Percentiles rank a stretch among this genome's conserved stretches.
Conservation (phyloP, 2,113 vertebrate species). For the Montifringilla adamsi region DNA sequence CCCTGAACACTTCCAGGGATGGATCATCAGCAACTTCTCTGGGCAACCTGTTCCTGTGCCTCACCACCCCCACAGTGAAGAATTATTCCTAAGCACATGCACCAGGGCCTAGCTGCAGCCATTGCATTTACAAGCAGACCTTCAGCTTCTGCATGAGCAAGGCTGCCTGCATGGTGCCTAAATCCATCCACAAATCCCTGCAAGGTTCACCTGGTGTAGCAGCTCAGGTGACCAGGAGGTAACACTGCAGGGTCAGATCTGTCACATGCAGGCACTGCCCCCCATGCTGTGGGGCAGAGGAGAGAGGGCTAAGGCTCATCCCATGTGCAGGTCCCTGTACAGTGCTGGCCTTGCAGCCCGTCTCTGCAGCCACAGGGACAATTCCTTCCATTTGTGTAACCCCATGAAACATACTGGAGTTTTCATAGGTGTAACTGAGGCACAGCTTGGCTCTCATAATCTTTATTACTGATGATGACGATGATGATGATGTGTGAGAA, state of each 20-base stretch:
- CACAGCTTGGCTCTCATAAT: background rate
- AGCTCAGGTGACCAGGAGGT: rapidly evolving
- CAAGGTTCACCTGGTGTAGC: background rate
- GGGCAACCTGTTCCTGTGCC: background rate
- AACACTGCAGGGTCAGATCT: background rate
- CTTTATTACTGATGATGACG: conserved; percentile 26
- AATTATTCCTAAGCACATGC: background rate
- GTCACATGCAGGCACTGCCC: background rate
- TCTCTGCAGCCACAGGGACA: background rate
- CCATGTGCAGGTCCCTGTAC: rapidly evolving
- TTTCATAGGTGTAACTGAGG: background rate
- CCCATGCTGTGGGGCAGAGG: rapidly evolving
- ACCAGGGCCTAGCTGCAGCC: background rate
- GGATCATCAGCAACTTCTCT: background rate
- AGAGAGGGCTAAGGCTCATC: background rate
- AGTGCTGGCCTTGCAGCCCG: background rate
- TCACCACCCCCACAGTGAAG: background rate
- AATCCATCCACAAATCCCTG: background rate
- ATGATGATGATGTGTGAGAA: conserved; percentile 60
- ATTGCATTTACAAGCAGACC: background rate
- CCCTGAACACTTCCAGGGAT: background rate
- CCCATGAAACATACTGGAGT: background rate
- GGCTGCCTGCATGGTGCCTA: background rate
- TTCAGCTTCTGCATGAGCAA: background rate
- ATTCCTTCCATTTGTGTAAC: background rate